Base-by-base conservation (phyloP, 2,888 invertebrate species). In the Mycalesis mineus region DNA sequence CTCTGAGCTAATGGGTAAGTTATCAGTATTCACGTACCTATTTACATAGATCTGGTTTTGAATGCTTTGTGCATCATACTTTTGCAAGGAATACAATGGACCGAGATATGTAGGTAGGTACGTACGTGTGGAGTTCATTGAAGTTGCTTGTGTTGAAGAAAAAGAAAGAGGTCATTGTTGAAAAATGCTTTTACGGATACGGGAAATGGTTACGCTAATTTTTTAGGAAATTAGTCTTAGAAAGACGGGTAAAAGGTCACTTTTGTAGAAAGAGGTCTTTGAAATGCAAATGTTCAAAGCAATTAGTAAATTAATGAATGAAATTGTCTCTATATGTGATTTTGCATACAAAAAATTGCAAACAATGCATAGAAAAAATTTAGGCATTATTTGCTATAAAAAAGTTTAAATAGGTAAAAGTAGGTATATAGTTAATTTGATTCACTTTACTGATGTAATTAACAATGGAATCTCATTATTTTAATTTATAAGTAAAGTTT, bases 31-130 rank as follows among this genome's bases (percentile, higher is more conserved):
- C 39, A 42, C 39, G 17, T 36, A 36, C 17, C 29, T 37, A 47
- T 59, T 61, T 58, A 49, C 56, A 54, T 55, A 58, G 50, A 52
- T 55, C 41, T 58, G 14, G 44, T 45, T 40, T 42, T 36, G 11
- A 45, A 40, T 41, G 29, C 47, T 48, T 58, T 48, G 31, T 40
- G 36, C 45, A 54, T 15, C 36, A 39, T 28, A 15, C 14, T 55
- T 55, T 55, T 47, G 52, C 53, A 37, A 53, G 53, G 22, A 14
- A 55, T 5, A 49, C 39, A 42, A 53, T 42, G 9, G 37, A 42
- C 5, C 15, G 37, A 49, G 36, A 29, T 29, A 29, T 36, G 49
- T 49, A 39, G 14, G 15, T 37, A 49, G n/a, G 28, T 44, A 44
- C 44, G n/a, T 50, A 22, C 22, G 33, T 33, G 33, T 44, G 28